Evolutionary conservation across 2,113 vertebrate genomes (phyloP), one percentile per base, ranked within the genome.

Genomic region (Nematolebias whitei): DNA sequence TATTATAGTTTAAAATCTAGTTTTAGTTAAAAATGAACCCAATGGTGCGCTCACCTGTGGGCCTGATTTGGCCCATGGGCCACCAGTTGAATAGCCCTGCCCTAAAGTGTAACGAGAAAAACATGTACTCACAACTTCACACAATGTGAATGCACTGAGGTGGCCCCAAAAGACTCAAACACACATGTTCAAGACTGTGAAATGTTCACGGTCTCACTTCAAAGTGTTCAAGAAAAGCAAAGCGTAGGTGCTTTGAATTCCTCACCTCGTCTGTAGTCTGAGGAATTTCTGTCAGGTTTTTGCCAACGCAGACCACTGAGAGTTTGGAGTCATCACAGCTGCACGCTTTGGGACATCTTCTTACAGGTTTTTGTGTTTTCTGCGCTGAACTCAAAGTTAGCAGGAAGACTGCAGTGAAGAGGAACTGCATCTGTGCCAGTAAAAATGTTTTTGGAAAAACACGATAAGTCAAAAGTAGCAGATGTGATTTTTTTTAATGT

Each of bases 231-330:
- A 26, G 14, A 24, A n/a, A 14, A 24, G 6, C 19, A 26, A 40
- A 18, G 7, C 15, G 10, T 12, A 12, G 6, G 16, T 3, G 26
- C 11, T 44, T 35, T 66, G 24, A 66, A 39, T 57, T 68, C 40
- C 83, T 84, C 73, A 98, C 97, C 96, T 97, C 92, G 0, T 95
- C 93, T 55, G 96, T 65, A 48, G 85, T 44, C 1, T 38, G 1
- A 0, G 96, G 96, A 71, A 96, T 60, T 47, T 90, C 82, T 0
- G 80, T 95, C 14, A 98, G 78, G 81, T 94, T 96, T 87, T 94
- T 94, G 1, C 91, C 79, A n/a, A 90, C 63, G 71, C 97, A 98
- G 59, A 88, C 55, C 0, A 95, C 92, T 0, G 91, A 89, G 23
- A 93, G 74, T 15, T 74, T 90, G 78, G 93, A 68, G 68, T 87